Base-by-base conservation (phyloP, 2,113 vertebrate species). In the Chaetodon trifascialis region DNA sequence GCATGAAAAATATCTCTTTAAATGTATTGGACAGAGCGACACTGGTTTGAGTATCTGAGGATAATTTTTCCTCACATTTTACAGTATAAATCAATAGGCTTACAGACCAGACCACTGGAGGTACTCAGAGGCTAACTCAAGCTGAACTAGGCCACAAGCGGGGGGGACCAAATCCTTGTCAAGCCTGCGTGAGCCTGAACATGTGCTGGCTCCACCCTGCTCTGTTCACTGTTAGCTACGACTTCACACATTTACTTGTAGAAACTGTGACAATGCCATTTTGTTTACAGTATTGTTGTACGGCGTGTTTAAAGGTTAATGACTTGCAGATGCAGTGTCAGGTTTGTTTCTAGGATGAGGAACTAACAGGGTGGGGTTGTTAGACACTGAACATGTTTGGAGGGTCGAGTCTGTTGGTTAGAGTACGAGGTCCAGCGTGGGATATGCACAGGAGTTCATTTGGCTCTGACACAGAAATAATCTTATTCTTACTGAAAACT, bases 251-350 rank as follows among this genome's bases (percentile, higher is more conserved):
- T 91, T 56, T 51, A 64, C 68, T 71, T n/a, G 42, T 14, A 64
- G 55, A 72, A 79, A 80, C 73, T 78, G 85, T 88, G 88, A 90
- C 84, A 87, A 79, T 78, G 68, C 76, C 79, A 72, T 89, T 77
- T 89, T 93, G 92, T 94, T 95, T 94, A 92, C 91, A 73, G 70
- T 89, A 88, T 88, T 90, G 89, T 89, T 91, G 87, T 90, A 83
- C 67, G 52, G 77, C 83, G 67, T 89, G 90, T 92, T 89, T 83
- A 46, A 59, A 84, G 90, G 87, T 88, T 94, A 94, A 95, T 92
- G 86, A 86, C 81, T 91, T 72, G 83, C 95, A 96, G 92, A 90
- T 93, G 94, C 79, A 19, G 82, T 11, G 70, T 63, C 68, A 38
- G 79, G 71, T 60, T 67, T 76, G 91, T 90, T 88, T 92, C 79